These are phyloP conservation scores for Ammodramus savannarum DNA, from an alignment of 2,113 vertebrate species.

Conservation along the genomic window DNA sequence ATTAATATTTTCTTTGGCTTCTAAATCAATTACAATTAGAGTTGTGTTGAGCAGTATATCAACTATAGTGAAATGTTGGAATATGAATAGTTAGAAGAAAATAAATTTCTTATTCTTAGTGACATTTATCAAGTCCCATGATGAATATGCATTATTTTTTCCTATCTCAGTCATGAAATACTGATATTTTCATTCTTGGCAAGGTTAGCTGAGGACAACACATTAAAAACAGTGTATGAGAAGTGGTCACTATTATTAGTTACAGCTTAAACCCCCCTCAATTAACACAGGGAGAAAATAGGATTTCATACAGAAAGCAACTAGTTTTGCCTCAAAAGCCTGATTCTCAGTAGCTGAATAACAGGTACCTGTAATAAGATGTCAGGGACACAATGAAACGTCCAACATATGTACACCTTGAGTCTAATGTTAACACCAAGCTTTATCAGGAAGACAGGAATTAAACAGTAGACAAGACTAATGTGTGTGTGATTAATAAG, in stretches of 20 bases:
- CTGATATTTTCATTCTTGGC: background rate
- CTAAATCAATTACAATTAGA: background rate
- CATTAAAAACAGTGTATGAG: background rate
- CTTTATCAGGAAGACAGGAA: background rate
- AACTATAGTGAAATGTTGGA: background rate
- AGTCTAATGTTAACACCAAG: background rate
- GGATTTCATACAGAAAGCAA: background rate
- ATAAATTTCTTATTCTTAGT: background rate
- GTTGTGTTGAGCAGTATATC: background rate
- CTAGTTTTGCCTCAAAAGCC: background rate
- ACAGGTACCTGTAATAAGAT: background rate
- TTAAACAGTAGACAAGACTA: background rate
- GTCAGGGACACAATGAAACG: background rate
- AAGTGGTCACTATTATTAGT: background rate
- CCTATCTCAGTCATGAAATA: background rate
- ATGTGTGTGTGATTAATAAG: background rate
- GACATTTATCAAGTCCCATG: background rate
- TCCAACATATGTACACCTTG: background rate
- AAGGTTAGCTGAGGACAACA: background rate
- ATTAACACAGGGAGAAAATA: background rate
- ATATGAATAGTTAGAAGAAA: background rate
- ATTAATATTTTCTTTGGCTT: background rate
- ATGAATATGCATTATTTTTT: background rate
- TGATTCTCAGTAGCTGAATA: background rate
- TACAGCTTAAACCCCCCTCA: fast-evolving